phyloP scores from a whole-genome alignment of 2,113 vertebrate species.

The Pollimyrus isidori region DNA sequence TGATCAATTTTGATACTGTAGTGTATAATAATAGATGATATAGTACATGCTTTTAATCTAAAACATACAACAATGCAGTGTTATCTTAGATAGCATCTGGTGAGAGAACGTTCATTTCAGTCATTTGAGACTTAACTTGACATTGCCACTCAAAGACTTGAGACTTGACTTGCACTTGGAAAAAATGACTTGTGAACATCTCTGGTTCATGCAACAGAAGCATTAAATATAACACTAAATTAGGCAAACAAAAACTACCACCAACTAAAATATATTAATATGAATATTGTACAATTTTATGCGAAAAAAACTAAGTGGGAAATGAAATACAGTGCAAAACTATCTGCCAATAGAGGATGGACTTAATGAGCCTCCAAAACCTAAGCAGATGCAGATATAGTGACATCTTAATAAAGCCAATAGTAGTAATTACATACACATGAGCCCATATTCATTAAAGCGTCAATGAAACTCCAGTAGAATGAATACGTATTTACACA shows the following conservation, averaged over 20 bases:
- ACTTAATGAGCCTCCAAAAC: not conserved
- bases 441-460: not conserved
- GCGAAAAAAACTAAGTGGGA: not conserved
- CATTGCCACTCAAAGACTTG: no score
- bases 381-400: not conserved
- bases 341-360: not conserved
- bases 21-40: no score
- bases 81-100: no score
- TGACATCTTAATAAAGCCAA: not conserved
- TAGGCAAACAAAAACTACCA: not conserved
- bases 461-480: not conserved
- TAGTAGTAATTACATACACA: not conserved
- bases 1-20: no score
- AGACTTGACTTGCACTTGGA: no score
- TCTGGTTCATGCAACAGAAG: not conserved
- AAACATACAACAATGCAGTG: no score
- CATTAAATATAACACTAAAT: not conserved
- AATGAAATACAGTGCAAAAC: not conserved
- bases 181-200: no score
- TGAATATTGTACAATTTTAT: not conserved
- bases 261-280: not conserved
- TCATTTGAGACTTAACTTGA: no score
- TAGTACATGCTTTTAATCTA: no score
- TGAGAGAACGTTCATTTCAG: no score
- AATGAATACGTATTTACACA: not conserved